A percentile compares a stretch with the other conserved stretches of the same genome.
phyloP scores from a whole-genome alignment of 2,797 vertebrate species.

The Rhabdomys pumilio region DNA sequence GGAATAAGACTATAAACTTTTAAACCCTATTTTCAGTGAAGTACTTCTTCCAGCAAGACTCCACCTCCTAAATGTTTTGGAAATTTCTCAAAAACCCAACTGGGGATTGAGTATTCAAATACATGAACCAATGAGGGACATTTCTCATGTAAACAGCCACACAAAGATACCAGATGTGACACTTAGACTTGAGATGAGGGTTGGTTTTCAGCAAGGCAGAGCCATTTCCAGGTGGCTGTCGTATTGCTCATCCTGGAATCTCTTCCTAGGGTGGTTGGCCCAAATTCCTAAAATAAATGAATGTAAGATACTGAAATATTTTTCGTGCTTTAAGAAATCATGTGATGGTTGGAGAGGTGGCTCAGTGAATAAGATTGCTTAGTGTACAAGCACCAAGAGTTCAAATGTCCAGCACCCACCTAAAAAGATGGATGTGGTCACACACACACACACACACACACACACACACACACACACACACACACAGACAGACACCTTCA shows the following conservation, averaged over 20 bases:
- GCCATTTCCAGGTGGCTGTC: neutral
- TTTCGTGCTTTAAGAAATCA: neutral
- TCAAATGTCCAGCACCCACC: neutral
- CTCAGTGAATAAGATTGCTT: neutral
- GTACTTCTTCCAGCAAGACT: neutral
- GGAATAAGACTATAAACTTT: neutral
- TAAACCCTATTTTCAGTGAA: neutral
- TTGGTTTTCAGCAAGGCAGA: neutral
- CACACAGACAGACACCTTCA: neutral
- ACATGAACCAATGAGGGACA: neutral
- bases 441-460: neutral
- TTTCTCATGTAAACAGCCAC: neutral
- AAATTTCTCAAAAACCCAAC: neutral
- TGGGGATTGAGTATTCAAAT: neutral
- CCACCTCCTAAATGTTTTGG: neutral
- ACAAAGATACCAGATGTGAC: neutral
- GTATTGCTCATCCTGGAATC: neutral
- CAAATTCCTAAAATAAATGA: neutral
- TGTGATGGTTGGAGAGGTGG: neutral
- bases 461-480: neutral
- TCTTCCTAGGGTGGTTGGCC: neutral
- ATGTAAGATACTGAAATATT: neutral
- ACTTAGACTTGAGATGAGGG: neutral
- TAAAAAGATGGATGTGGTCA: neutral
- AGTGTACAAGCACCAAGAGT: neutral